These are phyloP conservation scores for Creontiades dilutus DNA, from an alignment of 2,888 invertebrate genomes.

Conservation along the genomic window DNA sequence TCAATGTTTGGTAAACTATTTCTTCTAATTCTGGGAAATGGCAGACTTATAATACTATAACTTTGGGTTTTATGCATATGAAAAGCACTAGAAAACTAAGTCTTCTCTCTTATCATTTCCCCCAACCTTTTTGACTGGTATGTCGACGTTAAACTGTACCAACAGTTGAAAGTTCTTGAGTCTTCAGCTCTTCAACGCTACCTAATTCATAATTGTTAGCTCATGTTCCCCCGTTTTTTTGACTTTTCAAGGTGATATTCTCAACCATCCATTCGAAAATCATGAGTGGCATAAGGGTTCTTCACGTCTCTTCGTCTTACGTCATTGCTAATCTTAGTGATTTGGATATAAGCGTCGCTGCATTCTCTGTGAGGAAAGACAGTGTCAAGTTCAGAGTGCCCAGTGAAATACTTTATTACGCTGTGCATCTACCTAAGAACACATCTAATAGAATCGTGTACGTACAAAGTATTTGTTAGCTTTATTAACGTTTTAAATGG, in stretches of 20 bases:
- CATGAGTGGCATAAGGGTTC: conserved; percentile 83
- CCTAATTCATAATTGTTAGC: not conserved
- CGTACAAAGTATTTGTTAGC: not conserved
- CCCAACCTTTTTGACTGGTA: no score
- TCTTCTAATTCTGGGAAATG: no score
- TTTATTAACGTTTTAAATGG: not conserved
- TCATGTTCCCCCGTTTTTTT: conserved; percentile 15
- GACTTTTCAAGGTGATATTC: conserved; percentile 81
- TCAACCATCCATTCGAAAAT: conserved; percentile 83
- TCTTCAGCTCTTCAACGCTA: no score
- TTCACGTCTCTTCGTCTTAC: conserved; percentile 83
- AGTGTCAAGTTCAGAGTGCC: conserved; percentile 66
- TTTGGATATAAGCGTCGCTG: conserved; percentile 81
- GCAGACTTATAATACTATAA: no score
- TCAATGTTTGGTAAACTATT: no score
- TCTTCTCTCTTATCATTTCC: not conserved
- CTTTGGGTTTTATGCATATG: no score
- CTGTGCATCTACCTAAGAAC: conserved; percentile 65
- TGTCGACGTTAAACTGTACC: no score
- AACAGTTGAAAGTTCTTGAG: no score
- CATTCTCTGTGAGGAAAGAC: conserved; percentile 78
- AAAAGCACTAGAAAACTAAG: not conserved
- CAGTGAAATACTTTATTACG: conserved; percentile 67
- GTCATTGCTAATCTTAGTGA: conserved; percentile 83
- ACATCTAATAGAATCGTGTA: conserved; percentile 48